Conservation (phyloP, 2,888 invertebrate species). For the Galeopsomyia nigrocyanea region DNA sequence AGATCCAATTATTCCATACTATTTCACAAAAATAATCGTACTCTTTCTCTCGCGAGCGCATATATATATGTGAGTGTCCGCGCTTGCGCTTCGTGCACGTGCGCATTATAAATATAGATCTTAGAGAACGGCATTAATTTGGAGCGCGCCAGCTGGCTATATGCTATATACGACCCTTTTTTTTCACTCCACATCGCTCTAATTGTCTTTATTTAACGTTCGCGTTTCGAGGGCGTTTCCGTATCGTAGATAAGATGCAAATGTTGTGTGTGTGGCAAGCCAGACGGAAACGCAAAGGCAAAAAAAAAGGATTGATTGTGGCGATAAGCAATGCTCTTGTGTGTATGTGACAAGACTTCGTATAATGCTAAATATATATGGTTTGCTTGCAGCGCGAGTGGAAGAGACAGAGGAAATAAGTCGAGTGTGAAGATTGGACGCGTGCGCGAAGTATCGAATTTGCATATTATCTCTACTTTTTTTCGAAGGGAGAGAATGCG, state of each 20-base stretch:
- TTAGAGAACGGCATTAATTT: constrained; percentile 23
- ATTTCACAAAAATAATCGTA: too few relatives aligned
- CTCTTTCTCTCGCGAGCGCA: too few relatives aligned
- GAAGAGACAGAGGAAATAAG: background rate
- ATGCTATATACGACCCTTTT: too few relatives aligned
- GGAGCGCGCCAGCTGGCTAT: constrained; percentile 26
- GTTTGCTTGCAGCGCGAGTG: background rate
- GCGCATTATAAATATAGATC: background rate
- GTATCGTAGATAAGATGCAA: constrained; percentile 29
- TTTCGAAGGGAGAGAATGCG: too few relatives aligned
- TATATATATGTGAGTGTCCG: background rate
- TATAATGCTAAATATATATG: too few relatives aligned
- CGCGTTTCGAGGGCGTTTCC: background rate
- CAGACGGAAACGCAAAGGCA: constrained; percentile 13
- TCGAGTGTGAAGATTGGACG: too few relatives aligned
- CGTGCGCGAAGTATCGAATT: too few relatives aligned
- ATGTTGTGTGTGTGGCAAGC: constrained; percentile 4
- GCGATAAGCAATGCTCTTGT: background rate
- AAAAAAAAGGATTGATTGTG: background rate
- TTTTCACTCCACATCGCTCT: constrained; percentile 17
- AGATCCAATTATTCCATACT: too few relatives aligned
- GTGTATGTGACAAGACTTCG: background rate
- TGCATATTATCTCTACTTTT: too few relatives aligned
- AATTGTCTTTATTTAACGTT: constrained; percentile 42
- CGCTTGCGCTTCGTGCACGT: constrained; percentile 1